These are phyloP conservation scores for Rhabdophis nuchalis DNA, from an alignment of 2,797 vertebrate species.

Conservation along the genomic window DNA sequence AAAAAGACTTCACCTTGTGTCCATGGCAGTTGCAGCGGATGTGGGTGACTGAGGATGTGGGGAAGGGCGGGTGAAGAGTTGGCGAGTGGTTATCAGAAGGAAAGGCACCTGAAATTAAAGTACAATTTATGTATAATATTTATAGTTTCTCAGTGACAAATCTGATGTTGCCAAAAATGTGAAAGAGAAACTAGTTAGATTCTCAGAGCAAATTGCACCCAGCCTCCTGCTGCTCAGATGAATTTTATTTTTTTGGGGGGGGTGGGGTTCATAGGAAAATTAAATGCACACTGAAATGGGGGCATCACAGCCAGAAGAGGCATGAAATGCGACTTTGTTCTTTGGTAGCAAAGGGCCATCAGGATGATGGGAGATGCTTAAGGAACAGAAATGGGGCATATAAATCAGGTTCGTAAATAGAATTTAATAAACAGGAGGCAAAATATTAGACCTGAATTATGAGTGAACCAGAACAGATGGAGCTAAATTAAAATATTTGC, in stretches of 20 bases:
- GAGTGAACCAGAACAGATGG: not conserved
- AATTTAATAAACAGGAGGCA: too few species aligned
- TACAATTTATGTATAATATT: slow-evolving; percentile 96
- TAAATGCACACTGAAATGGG: slow-evolving; percentile 23
- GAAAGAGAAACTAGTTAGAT: slow-evolving; percentile 74
- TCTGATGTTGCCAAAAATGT: slow-evolving; percentile 79
- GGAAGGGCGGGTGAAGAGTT: not conserved
- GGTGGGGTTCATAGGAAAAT: not conserved
- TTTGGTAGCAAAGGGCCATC: not conserved
- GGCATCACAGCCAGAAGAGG: not conserved
- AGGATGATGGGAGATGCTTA: not conserved
- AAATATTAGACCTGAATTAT: slow-evolving; percentile 6
- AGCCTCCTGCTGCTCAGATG: not conserved
- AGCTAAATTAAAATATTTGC: too few species aligned
- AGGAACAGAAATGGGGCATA: not conserved
- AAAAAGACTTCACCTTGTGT: not conserved
- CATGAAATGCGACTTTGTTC: slow-evolving; percentile 3
- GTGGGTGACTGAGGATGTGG: not conserved
- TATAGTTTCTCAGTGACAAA: slow-evolving; percentile 83
- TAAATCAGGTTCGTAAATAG: too few species aligned
- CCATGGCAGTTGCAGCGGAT: not conserved
- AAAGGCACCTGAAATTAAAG: slow-evolving; percentile 98
- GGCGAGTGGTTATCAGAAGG: slow-evolving; percentile 71
- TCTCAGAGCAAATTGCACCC: slow-evolving; percentile 19
- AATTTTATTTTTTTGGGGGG: not conserved